These are phyloP conservation scores for Caranx ignobilis DNA, from an alignment of 2,113 vertebrate species.

Conservation along the genomic window DNA sequence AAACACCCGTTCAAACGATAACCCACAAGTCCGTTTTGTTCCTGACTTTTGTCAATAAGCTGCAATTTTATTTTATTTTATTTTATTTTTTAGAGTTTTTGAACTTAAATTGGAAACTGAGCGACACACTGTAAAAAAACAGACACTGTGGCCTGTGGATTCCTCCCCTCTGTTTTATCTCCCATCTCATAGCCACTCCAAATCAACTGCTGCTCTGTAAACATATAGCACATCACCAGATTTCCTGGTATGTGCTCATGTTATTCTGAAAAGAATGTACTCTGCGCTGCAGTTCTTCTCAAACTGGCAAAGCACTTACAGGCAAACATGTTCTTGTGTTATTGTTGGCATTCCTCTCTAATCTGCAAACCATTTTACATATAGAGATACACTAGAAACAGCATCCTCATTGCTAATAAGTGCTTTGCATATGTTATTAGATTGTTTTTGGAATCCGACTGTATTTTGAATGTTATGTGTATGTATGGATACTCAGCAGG, in stretches of 20 bases:
- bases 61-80: background rate
- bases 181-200: background rate
- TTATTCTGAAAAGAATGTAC: slow-evolving; percentile 43
- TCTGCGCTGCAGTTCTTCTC: slow-evolving; percentile 8
- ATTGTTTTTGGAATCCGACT: slow-evolving; percentile 34
- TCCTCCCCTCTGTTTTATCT: slow-evolving; percentile 35
- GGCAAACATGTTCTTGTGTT: slow-evolving; percentile 20
- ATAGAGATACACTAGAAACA: slow-evolving; percentile 16
- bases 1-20: slow-evolving; percentile 24
- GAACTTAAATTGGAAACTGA: slow-evolving; percentile 10
- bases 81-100: slow-evolving; percentile 1
- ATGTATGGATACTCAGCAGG: slow-evolving; percentile 25
- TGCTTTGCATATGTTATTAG: background rate
- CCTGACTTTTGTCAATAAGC: slow-evolving; percentile 32
- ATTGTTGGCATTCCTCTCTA: slow-evolving; percentile 43
- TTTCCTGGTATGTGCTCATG: slow-evolving; percentile 29
- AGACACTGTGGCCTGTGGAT: slow-evolving; percentile 43
- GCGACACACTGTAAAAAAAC: slow-evolving; percentile 32
- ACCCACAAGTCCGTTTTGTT: slow-evolving; percentile 29
- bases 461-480: slow-evolving; percentile 18
- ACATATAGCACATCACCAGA: slow-evolving; percentile 42
- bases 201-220: slow-evolving; percentile 41
- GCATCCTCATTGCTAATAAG: slow-evolving; percentile 28
- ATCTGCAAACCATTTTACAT: slow-evolving; percentile 48
- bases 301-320: slow-evolving; percentile 8